Percentiles rank a stretch among this genome's conserved stretches.
phyloP scores from a whole-genome alignment of 2,888 invertebrate species.

The Tridacna gigas region DNA sequence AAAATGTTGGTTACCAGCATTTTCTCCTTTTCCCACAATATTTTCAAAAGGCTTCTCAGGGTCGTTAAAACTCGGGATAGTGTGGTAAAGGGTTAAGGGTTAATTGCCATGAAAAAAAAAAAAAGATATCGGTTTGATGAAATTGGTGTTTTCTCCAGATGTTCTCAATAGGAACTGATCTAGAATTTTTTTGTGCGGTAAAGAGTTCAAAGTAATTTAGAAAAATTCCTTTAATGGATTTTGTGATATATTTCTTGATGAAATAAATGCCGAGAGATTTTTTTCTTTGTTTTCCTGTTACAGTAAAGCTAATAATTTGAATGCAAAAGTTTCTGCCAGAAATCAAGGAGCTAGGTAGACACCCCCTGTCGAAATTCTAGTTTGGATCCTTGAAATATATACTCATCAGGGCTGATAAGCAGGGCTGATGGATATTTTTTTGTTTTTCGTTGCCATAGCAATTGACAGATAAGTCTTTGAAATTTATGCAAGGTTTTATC shows the following conservation, averaged over 20 bases:
- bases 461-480: conserved; percentile 61
- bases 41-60: not conserved
- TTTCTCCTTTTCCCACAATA: not conserved
- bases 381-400: conserved; percentile 20
- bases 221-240: no score
- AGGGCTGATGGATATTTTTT: conserved; percentile 52
- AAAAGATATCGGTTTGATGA: not conserved
- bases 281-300: no score
- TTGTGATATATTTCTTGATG: no score
- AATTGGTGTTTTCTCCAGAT: not conserved
- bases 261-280: no score
- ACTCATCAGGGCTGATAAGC: conserved; percentile 48
- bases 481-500: conserved; percentile 61
- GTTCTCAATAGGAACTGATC: not conserved
- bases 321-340: no score
- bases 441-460: conserved; percentile 54
- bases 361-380: conserved; percentile 43
- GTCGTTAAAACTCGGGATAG: not conserved
- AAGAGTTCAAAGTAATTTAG: not conserved
- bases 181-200: not conserved
- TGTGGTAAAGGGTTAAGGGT: not conserved
- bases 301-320: no score
- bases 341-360: not conserved
- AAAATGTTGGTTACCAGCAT: not conserved
- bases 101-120: no score